Evolutionary conservation across 2,888 invertebrate species (phyloP).

Genomic region (Drosophila sordidula): DNA sequence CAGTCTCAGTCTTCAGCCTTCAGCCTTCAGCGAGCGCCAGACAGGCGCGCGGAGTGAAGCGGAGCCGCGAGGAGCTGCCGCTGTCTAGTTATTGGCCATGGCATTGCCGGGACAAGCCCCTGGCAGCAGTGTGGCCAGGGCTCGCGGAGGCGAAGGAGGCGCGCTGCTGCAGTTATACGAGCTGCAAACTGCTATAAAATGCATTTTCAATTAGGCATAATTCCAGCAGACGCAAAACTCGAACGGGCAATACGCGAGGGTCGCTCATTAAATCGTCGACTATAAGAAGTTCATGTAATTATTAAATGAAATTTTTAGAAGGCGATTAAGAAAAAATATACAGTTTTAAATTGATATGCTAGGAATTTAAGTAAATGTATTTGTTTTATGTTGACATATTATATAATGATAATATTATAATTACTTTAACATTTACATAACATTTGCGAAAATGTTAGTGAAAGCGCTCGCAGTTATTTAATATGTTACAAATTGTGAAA

Average conservation of each 20-base stretch:
- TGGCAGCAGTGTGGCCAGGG: conserved; percentile 7
- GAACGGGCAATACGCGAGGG: conserved; percentile 27
- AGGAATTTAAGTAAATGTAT: no score
- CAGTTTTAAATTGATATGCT: background rate
- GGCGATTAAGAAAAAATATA: no score
- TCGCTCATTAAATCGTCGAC: conserved; percentile 3
- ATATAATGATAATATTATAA: no score
- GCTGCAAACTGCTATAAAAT: conserved; percentile 74
- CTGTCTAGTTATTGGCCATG: conserved; percentile 60
- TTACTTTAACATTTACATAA: no score
- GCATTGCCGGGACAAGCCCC: conserved; percentile 41
- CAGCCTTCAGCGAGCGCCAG: conserved; percentile 60
- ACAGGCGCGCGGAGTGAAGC: conserved; percentile 70
- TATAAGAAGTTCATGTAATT: no score
- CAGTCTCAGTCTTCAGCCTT: conserved; percentile 56
- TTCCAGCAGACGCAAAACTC: conserved; percentile 58
- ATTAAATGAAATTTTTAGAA: no score
- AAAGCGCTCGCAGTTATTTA: background rate
- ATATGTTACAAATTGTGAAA: background rate
- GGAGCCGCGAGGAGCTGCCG: conserved; percentile 11
- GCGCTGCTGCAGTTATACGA: conserved; percentile 39
- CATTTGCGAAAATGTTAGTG: background rate
- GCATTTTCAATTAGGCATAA: conserved; percentile 80
- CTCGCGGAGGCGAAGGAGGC: background rate
- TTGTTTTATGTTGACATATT: no score